phyloP scores from a whole-genome alignment of 2,113 vertebrate species.

The Progne subis region DNA sequence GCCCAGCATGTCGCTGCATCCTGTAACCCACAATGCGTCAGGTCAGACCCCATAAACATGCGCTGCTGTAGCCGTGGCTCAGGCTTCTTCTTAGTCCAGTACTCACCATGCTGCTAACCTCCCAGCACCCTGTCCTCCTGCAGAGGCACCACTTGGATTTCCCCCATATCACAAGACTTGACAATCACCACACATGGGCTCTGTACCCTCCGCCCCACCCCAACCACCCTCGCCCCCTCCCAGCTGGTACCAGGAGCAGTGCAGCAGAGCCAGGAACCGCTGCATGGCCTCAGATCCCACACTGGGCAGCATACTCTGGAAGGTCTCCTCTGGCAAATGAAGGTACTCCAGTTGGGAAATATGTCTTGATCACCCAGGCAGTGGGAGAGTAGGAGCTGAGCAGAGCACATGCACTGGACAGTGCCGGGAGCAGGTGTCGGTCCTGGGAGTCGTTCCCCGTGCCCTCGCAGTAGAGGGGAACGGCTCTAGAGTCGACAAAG shows the following conservation, averaged over 20 bases:
- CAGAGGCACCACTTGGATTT: not conserved
- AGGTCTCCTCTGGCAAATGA: conserved; percentile 82
- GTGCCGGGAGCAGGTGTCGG: not conserved
- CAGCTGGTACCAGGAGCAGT: conserved; percentile 84
- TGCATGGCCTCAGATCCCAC: conserved; percentile 83
- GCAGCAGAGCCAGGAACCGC: conserved; percentile 83
- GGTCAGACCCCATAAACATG: conserved; percentile 33
- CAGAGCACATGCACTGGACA: not conserved
- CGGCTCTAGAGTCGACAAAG: not conserved
- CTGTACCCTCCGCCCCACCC: not conserved
- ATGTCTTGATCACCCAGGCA: not conserved
- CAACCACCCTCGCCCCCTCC: not conserved
- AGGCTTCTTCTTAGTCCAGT: not conserved
- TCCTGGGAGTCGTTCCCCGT: not conserved
- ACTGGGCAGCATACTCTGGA: conserved; percentile 83
- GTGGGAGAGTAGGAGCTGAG: not conserved
- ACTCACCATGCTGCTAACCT: rapidly evolving
- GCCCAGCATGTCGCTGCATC: not conserved
- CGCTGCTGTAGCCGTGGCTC: not conserved
- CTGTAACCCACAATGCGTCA: not conserved
- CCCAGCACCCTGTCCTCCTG: not conserved
- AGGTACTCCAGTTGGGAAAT: conserved; percentile 76
- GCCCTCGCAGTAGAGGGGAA: not conserved
- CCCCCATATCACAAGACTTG: not conserved
- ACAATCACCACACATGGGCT: not conserved